Percentiles rank a stretch among this genome's conserved stretches.
These are phyloP conservation scores for Drosophila asahinai DNA, from an alignment of 1,140 invertebrate genomes.

Conservation along the genomic window DNA sequence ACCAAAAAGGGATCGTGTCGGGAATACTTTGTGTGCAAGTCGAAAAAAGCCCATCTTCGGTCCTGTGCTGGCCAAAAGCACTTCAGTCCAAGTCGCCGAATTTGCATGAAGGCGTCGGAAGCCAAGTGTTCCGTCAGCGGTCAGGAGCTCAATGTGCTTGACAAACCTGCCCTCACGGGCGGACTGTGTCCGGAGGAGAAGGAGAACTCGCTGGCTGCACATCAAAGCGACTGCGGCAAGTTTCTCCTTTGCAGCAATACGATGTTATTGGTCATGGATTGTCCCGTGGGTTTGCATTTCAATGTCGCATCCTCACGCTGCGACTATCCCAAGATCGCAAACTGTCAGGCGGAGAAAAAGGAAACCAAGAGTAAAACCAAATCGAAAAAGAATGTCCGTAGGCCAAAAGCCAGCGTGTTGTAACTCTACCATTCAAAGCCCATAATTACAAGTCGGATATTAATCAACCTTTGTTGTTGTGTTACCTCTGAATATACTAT, in stretches of 20 bases:
- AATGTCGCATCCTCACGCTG: slow-evolving; percentile 57
- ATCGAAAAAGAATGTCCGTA: slow-evolving; percentile 10
- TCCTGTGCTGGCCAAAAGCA: slow-evolving; percentile 53
- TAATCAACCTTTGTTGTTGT: not conserved
- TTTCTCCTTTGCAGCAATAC: slow-evolving; percentile 70
- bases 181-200: slow-evolving; percentile 58
- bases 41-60: slow-evolving; percentile 38
- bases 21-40: slow-evolving; percentile 71
- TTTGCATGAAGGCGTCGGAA: slow-evolving; percentile 52
- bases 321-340: slow-evolving; percentile 71
- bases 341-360: slow-evolving; percentile 55
- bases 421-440: slow-evolving; percentile 3
- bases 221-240: slow-evolving; percentile 63
- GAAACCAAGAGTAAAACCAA: slow-evolving; percentile 30
- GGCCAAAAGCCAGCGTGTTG: slow-evolving; percentile 9
- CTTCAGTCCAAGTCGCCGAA: slow-evolving; percentile 54
- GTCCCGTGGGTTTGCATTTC: slow-evolving; percentile 75
- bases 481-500: not conserved
- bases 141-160: not conserved
- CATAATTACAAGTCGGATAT: slow-evolving; percentile 26
- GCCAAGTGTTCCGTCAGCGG: slow-evolving; percentile 53
- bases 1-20: slow-evolving; percentile 58
- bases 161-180: slow-evolving; percentile 33
- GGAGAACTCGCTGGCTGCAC: slow-evolving; percentile 56
- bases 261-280: slow-evolving; percentile 69